Evolutionary conservation across 2,888 invertebrate genomes (phyloP), one percentile per base, ranked within the genome.

Genomic region (Stenoptilia bipunctidactyla): DNA sequence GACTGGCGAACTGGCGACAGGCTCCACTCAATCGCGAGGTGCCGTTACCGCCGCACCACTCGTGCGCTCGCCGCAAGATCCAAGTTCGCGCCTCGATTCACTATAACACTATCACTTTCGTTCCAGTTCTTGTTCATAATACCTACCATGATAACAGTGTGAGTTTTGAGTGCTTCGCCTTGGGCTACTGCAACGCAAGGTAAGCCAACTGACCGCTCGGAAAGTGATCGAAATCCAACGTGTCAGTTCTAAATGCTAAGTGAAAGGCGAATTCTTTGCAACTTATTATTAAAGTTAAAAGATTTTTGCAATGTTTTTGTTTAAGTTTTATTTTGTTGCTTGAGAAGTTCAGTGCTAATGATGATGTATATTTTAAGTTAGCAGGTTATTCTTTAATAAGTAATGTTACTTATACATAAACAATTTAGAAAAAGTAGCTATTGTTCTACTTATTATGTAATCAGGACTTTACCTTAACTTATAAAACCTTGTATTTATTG

Each of bases 221-320:
- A 56, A 51, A 48, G 52, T 53, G 52, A 48, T 59, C 58, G 59
- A 52, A 63, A 58, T 58, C 58, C 60, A 71, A 79, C 80, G 80
- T 80, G 80, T 82, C 80, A 76, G 66, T 65, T 70, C 56, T 63
- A 68, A 74, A 65, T 67, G 69, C 60, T 69, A 67, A 77, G 80
- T 82, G 80, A 82, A 82, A 82, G 80, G 80, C 66, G 59, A 71
- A 73, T 68, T 73, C 77, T 74, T 73, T 74, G 73, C 67, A 69
- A 63, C 67, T 74, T n/a, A 30, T 9, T 3, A 8, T 30, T 8
- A 4, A 9, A 30, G 12, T 30, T 20, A 5, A 20, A 20, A 20
- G 20, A 5, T 3, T 20, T 20, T 20, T 20, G 20, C 20, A 20
- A 8, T 20, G 20, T 20, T 20, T n/a, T n/a, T n/a, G n/a, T n/a